phyloP scores from a whole-genome alignment of 2,888 invertebrate genomes.

The Apamea crenata region DNA sequence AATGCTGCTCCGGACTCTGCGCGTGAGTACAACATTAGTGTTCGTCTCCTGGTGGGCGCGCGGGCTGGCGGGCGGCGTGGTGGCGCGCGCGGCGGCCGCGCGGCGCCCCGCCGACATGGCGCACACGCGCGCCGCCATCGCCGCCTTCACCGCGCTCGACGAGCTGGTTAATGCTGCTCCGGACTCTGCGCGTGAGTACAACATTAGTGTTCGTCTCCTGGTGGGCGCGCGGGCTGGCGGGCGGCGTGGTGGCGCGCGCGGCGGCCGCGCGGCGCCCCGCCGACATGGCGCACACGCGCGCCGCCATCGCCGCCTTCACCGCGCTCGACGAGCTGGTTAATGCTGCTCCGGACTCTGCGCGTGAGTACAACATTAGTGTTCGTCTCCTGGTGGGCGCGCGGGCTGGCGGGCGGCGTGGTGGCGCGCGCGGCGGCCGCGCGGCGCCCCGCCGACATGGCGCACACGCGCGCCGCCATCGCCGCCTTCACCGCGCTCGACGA shows the following conservation, averaged over 20 bases:
- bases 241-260: constrained; percentile 79
- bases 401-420: constrained; percentile 80
- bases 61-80: constrained; percentile 81
- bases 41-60: constrained; percentile 82
- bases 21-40: constrained; percentile 71
- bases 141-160: constrained; percentile 82
- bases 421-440: constrained; percentile 81
- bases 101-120: constrained; percentile 74
- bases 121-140: constrained; percentile 78
- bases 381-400: constrained; percentile 83
- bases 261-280: constrained; percentile 75
- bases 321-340: constrained; percentile 83
- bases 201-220: constrained; percentile 58
- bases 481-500: constrained; percentile 83
- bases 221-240: constrained; percentile 87
- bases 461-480: constrained; percentile 79
- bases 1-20: constrained; percentile 79
- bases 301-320: constrained; percentile 80
- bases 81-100: constrained; percentile 80
- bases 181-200: constrained; percentile 76
- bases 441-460: constrained; percentile 73
- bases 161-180: constrained; percentile 83
- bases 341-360: constrained; percentile 79
- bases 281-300: constrained; percentile 77
- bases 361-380: constrained; percentile 69